phyloP scores from a whole-genome alignment of 2,888 invertebrate species.

The Acronicta leporina region DNA sequence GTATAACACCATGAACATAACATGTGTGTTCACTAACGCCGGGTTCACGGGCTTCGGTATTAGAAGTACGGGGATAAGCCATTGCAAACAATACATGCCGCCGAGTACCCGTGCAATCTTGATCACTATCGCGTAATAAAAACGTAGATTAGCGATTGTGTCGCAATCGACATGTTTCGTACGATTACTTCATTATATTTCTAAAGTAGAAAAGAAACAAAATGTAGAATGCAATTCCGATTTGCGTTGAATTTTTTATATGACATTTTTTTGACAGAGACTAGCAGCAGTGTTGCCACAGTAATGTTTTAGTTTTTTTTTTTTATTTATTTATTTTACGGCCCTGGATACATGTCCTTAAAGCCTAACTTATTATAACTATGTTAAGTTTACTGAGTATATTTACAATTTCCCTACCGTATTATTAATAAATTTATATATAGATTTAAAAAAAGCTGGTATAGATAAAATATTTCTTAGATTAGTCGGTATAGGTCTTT shows the following conservation, averaged over 20 bases:
- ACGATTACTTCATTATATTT: conserved; percentile 66
- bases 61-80: conserved; percentile 98
- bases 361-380: too few species aligned
- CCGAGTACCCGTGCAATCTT: conserved; percentile 47
- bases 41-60: conserved; percentile 99
- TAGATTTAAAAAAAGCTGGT: too few species aligned
- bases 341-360: too few species aligned
- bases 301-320: too few species aligned
- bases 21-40: conserved; percentile 97
- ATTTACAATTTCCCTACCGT: too few species aligned
- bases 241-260: conserved; percentile 56
- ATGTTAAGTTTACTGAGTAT: too few species aligned
- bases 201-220: conserved; percentile 49
- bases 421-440: too few species aligned
- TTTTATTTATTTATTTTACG: too few species aligned
- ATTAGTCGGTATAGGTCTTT: too few species aligned
- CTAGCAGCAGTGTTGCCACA: neutral
- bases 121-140: conserved; percentile 61
- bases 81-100: conserved; percentile 98
- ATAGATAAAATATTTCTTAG: too few species aligned
- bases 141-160: conserved; percentile 59
- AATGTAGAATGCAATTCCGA: conserved; percentile 42
- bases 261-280: conserved; percentile 44
- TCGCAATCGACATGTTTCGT: conserved; percentile 76
- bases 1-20: conserved; percentile 99